Evolutionary conservation across 2,113 vertebrate genomes (phyloP).

Genomic region (Hymenochirus boettgeri): DNA sequence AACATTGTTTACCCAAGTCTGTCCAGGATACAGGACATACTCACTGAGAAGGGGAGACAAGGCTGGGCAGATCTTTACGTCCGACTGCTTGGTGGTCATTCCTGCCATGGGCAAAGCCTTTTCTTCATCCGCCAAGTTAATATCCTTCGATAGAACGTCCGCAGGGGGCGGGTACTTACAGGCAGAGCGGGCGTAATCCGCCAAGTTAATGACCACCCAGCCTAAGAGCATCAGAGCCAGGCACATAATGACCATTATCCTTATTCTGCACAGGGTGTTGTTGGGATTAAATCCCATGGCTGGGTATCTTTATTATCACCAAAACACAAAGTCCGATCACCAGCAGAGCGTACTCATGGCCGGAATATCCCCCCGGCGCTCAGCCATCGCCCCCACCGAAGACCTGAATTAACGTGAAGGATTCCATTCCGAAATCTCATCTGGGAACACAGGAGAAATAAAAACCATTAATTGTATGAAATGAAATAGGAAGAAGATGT

Average conservation of each 20-base stretch:
- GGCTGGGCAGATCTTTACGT: conserved; percentile 44
- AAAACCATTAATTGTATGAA: too few species aligned
- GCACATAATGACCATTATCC: conserved; percentile 65
- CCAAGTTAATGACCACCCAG: conserved; percentile 68
- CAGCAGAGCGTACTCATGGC: too few species aligned
- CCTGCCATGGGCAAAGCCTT: neutral
- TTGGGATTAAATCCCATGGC: conserved; percentile 64
- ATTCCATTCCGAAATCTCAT: too few species aligned
- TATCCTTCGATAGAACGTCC: conserved; percentile 45
- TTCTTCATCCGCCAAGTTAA: conserved; percentile 28
- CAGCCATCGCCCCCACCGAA: too few species aligned
- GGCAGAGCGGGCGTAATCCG: conserved; percentile 51
- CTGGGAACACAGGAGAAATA: too few species aligned
- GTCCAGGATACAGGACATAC: conserved; percentile 31
- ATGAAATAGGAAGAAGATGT: too few species aligned
- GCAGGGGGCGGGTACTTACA: conserved; percentile 41
- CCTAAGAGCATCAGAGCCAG: conserved; percentile 66
- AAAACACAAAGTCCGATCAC: too few species aligned
- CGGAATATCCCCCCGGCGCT: too few species aligned
- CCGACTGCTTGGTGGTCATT: neutral
- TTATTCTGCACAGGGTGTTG: conserved; percentile 61
- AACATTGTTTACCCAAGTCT: neutral
- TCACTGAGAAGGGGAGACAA: conserved; percentile 60
- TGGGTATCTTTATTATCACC: neutral
- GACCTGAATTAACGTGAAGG: too few species aligned